Base-by-base conservation (phyloP, 2,797 vertebrate species). In the Gadopsis marmoratus region DNA sequence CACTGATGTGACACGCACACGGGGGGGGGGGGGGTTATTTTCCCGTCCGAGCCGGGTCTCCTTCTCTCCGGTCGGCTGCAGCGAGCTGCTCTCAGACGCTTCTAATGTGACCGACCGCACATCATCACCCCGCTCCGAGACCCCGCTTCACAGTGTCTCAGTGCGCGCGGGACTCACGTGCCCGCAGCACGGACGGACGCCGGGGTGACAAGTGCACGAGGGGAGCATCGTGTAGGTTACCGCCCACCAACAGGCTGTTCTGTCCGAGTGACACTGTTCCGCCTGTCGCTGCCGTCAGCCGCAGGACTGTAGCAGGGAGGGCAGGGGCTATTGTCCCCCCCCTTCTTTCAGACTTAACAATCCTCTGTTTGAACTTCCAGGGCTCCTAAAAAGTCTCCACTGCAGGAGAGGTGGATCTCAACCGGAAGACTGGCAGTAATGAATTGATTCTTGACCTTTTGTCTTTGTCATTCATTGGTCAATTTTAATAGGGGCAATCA, bases 381-480 rank as follows among this genome's bases (percentile, higher is more conserved):
- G 7, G 35, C 6, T 79, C 35, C 14, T 17, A n/a, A 21, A 23
- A 23, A 33, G 1, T 5, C 39, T n/a, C 23, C 26, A 7, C 29
- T 0, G 69, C 71, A 64, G 54, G 83, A 82, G 37, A 39, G 55
- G 66, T 33, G 10, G 16, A 64, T 74, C 55, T 72, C 76, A 69
- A 43, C 68, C 88, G 85, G 94, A 95, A 94, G 45, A 94, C 88
- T 94, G 93, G 93, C 93, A 94, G 94, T 94, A 95, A 96, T 96
- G 95, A 95, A 95, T 91, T 93, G 94, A 95, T 96, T 95, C 95
- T 94, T 93, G 95, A 93, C 94, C 93, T 95, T 95, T 94, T n/a
- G 94, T 94, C 94, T 45, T 94, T 92, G 92, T 88, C 92, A 94
- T 93, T 93, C 94, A 96, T 96, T 96, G 96, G 96, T 93, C 96